Conservation (phyloP, 2,797 vertebrate species). For the Poliocrania exsul region DNA sequence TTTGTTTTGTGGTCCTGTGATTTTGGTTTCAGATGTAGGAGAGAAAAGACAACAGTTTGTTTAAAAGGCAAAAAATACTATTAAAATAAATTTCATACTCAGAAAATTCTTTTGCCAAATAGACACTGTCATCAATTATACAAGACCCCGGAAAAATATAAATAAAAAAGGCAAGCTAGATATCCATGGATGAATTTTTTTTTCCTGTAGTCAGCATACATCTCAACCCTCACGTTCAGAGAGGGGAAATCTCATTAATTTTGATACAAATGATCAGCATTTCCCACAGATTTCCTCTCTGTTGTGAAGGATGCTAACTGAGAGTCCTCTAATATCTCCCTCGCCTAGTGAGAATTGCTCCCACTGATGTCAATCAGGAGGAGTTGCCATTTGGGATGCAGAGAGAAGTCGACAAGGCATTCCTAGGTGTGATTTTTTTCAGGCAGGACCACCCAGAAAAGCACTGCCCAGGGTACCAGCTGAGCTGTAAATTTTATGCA, state of each 20-base stretch:
- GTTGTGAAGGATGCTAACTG: conserved; percentile 29
- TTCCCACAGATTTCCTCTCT: conserved; percentile 55
- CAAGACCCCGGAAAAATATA: conserved; percentile 45
- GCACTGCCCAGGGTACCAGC: background rate
- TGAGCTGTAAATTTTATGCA: background rate
- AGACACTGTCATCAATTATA: conserved; percentile 68
- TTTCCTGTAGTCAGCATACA: conserved; percentile 58
- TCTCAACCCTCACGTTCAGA: conserved; percentile 21
- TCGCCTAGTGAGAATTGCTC: background rate
- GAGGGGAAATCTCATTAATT: conserved; percentile 71
- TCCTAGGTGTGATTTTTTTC: background rate
- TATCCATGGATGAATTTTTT: conserved; percentile 32
- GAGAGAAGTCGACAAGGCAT: conserved; percentile 8
- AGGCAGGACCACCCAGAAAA: conserved; percentile 10
- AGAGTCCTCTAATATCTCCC: background rate
- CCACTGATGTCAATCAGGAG: background rate
- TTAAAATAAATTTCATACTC: conserved; percentile 66
- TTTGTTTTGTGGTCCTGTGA: conserved; percentile 75
- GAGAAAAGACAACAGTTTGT: conserved; percentile 48
- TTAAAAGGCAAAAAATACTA: conserved; percentile 71
- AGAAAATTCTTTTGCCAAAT: conserved; percentile 62
- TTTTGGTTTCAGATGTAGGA: conserved; percentile 60
- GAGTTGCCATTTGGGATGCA: background rate
- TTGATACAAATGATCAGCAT: conserved; percentile 60
- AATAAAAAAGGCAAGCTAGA: conserved; percentile 32